Base-by-base conservation (phyloP, 1,140 invertebrate species). In the Drosophila hydei region DNA sequence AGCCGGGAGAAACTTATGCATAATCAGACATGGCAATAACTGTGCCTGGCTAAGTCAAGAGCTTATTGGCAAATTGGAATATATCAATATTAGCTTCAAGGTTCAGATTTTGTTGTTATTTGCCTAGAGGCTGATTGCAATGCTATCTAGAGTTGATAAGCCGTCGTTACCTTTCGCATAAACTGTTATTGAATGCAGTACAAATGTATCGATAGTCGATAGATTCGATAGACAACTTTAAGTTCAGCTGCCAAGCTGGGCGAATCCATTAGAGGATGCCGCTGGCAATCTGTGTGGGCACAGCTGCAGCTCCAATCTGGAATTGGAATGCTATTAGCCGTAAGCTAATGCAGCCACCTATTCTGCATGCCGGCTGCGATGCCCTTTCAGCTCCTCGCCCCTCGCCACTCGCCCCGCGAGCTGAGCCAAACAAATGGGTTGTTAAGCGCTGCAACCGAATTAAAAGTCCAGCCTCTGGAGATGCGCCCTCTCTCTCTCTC, bases 311-410 rank as follows among this genome's bases (percentile, higher is more conserved):
- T n/a, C 19, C 42, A 60, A 59, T 38, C 55, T 42, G 21, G 59
- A 72, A 78, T 73, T 69, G 75, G 74, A 72, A 59, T 64, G 25
- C 63, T 67, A 77, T 80, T 80, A 81, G 60, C 75, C 60, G 60
- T 42, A 51, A 30, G 59, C 77, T 81, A 81, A 80, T 80, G 71
- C 56, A 51, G 52, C 23, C 51, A 60, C 42, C 30, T n/a, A 27
- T 42, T 11, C 30, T 11, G 30, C 30, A 33, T 33, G 27, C 6
- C 7, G 27, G 12, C 21, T 11, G 7, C 16, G 8, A 3, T 0
- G 0, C 19, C 4, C 19, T n/a, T 1, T 0, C 18, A 2, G 3
- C 27, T 18, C 16, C 9, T 14, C 18, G 1, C 18, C 16, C 6
- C 2, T 11, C 19, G 4, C 23, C 48, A 23, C 33, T 23, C 38